A percentile compares a stretch with the other conserved stretches of the same genome.
Conservation (phyloP, 1,140 invertebrate genomes). For the Geopemphigus sp. region DNA sequence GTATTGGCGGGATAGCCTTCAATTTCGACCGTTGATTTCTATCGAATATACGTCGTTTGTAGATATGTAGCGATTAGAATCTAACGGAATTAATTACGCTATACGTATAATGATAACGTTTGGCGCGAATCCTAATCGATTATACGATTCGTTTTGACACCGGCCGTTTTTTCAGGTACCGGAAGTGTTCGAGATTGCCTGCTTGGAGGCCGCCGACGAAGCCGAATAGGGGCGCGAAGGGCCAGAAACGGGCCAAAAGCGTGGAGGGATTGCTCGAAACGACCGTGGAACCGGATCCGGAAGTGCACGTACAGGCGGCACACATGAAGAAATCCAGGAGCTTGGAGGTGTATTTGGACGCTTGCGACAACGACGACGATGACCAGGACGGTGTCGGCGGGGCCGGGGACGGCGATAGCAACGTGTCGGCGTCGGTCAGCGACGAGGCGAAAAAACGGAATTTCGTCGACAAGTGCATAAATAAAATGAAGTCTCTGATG, state of each 20-base stretch:
- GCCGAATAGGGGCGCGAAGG: conserved; percentile 22
- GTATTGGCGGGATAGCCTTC: too few species aligned
- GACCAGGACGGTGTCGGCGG: neutral
- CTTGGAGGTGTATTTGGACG: conserved; percentile 50
- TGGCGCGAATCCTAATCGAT: too few species aligned
- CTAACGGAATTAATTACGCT: too few species aligned
- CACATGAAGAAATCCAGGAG: conserved; percentile 51
- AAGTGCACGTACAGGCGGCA: conserved; percentile 59
- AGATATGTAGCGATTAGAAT: too few species aligned
- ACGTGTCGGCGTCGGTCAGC: conserved; percentile 43
- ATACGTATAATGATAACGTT: too few species aligned
- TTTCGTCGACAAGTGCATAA: conserved; percentile 75
- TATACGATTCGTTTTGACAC: conserved; percentile 54
- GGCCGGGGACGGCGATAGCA: neutral
- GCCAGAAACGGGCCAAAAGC: conserved; percentile 50
- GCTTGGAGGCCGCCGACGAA: conserved; percentile 54
- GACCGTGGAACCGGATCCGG: conserved; percentile 33
- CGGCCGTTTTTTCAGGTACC: too few species aligned
- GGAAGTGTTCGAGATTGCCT: conserved; percentile 57
- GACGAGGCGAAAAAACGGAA: conserved; percentile 61
- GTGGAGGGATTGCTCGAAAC: conserved; percentile 52
- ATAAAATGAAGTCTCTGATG: conserved; percentile 65
- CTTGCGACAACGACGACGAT: conserved; percentile 44
- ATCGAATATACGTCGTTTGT: too few species aligned
- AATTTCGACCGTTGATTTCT: too few species aligned